phyloP scores from a whole-genome alignment of 2,113 vertebrate species.

The Natator depressus region DNA sequence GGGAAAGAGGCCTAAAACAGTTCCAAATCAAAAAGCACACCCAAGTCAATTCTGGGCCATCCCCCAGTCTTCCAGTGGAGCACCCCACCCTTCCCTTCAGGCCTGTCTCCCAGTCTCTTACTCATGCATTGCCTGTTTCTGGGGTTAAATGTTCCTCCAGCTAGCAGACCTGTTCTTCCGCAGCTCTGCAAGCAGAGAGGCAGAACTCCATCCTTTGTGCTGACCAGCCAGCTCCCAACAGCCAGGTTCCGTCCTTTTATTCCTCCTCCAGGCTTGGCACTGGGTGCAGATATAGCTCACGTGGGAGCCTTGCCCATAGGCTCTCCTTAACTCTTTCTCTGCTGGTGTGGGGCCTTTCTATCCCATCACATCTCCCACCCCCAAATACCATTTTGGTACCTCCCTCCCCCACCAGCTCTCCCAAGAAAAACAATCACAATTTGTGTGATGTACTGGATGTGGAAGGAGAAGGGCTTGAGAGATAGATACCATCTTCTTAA shows the following conservation, averaged over 20 bases:
- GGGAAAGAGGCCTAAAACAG: not conserved
- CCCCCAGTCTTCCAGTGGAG: not conserved
- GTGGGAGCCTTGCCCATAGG: not conserved
- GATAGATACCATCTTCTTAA: not conserved
- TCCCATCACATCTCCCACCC: not conserved
- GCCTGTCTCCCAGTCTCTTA: not conserved
- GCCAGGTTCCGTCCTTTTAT: not conserved
- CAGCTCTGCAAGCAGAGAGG: not conserved
- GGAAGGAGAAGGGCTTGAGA: not conserved
- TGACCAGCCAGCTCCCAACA: not conserved
- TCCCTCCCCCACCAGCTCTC: not conserved
- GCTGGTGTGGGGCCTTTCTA: not conserved
- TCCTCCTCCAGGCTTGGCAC: not conserved
- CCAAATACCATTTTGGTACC: not conserved
- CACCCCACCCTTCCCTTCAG: not conserved
- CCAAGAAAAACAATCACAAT: not conserved
- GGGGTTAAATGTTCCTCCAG: not conserved
- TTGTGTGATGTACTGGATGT: not conserved
- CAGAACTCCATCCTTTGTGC: not conserved
- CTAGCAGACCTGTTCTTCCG: not conserved
- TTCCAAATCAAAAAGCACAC: not conserved
- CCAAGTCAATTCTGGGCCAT: not conserved
- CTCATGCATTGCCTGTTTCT: not conserved
- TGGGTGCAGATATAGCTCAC: not conserved
- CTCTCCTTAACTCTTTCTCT: not conserved